phyloP scores from a whole-genome alignment of 1,140 invertebrate species.

The Polyergus mexicanus region DNA sequence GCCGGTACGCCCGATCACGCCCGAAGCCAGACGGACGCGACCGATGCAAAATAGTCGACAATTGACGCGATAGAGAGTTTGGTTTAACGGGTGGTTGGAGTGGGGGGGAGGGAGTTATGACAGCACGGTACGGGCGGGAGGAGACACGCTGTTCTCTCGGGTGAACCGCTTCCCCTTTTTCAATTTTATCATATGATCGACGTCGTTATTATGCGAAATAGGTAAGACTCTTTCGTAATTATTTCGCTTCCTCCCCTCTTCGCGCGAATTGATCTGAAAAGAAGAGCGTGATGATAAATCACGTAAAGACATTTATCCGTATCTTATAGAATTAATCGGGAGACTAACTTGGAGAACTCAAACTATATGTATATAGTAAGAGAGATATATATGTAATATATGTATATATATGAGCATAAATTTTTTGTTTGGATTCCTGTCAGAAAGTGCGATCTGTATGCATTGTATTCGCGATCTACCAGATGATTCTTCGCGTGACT shows the following conservation, averaged over 20 bases:
- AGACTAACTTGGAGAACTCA: too few relatives aligned
- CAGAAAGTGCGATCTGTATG: neutral
- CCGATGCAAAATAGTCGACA: constrained; percentile 82
- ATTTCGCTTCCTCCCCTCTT: neutral
- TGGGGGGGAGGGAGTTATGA: constrained; percentile 46
- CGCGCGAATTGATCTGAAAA: neutral
- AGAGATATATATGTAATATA: too few relatives aligned
- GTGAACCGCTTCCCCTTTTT: constrained; percentile 84
- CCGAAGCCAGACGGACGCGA: constrained; percentile 72
- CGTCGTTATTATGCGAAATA: constrained; percentile 26
- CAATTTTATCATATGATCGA: constrained; percentile 78
- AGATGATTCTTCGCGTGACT: neutral
- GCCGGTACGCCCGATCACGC: constrained; percentile 63
- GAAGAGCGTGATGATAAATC: neutral
- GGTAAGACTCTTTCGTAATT: constrained; percentile 7
- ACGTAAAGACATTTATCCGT: too few relatives aligned
- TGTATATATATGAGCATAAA: neutral
- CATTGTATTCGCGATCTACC: neutral
- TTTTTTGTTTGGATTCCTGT: neutral
- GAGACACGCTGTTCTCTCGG: constrained; percentile 79
- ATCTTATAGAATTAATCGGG: too few relatives aligned
- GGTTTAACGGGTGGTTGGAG: constrained; percentile 29
- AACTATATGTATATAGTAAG: too few relatives aligned
- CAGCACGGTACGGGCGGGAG: constrained; percentile 61
- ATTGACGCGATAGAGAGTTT: constrained; percentile 77